Conservation (phyloP, 1,140 invertebrate species). For the Drosophila virilis region DNA sequence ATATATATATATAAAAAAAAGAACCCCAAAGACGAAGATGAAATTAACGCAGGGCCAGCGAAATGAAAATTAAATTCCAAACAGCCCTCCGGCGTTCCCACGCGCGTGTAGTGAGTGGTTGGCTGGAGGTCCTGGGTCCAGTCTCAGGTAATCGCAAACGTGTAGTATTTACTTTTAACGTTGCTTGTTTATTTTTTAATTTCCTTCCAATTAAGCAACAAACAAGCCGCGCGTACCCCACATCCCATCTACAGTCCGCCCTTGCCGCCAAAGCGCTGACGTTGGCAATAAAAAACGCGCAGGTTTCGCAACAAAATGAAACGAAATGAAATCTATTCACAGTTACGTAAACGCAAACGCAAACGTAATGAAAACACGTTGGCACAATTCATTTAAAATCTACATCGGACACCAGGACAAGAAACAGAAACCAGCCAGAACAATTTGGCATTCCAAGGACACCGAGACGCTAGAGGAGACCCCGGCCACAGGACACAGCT, state of each 20-base stretch:
- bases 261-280: not conserved
- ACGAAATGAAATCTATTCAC: conserved; percentile 72
- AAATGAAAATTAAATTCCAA: conserved; percentile 81
- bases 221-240: conserved; percentile 52
- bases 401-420: not conserved
- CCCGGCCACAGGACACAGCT: conserved; percentile 33
- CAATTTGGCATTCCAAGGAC: conserved; percentile 37
- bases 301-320: conserved; percentile 39
- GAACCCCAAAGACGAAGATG: conserved; percentile 53
- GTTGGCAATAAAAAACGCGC: conserved; percentile 47
- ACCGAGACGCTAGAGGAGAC: not conserved
- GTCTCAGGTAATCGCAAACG: conserved; percentile 73
- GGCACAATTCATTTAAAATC: conserved; percentile 68
- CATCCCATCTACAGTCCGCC: not conserved
- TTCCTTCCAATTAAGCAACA: conserved; percentile 82
- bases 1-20: not conserved
- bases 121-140: conserved; percentile 7
- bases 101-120: conserved; percentile 2
- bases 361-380: conserved; percentile 60
- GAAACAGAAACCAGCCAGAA: conserved; percentile 6
- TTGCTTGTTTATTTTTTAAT: conserved; percentile 82
- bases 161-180: conserved; percentile 79
- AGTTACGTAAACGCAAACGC: conserved; percentile 37
- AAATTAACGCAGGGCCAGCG: conserved; percentile 61
- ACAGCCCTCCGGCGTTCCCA: conserved; percentile 62